Evolutionary conservation across 1,140 invertebrate species (phyloP).

Genomic region (Leptinotarsa undecemlineata): DNA sequence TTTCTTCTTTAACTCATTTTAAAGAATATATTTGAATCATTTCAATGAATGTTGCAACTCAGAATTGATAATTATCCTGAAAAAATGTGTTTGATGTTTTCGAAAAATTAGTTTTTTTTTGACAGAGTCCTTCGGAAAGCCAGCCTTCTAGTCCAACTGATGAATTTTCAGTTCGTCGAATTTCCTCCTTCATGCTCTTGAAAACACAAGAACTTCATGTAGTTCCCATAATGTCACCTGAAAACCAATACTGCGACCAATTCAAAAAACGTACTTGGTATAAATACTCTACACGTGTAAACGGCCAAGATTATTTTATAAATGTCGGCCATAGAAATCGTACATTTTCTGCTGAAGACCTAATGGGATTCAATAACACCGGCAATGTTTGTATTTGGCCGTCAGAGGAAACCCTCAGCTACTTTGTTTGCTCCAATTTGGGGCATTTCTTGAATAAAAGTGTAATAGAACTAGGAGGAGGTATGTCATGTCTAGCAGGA

Average conservation of each 20-base stretch:
- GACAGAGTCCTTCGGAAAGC: slow-evolving; percentile 48
- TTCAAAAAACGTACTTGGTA: slow-evolving; percentile 58
- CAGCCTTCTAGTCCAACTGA: slow-evolving; percentile 56
- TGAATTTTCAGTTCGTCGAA: slow-evolving; percentile 61
- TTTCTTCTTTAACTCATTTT: too few relatives aligned
- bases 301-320: slow-evolving; percentile 56
- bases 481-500: slow-evolving; percentile 84
- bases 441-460: slow-evolving; percentile 67
- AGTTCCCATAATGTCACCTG: slow-evolving; percentile 27
- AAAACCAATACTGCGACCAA: slow-evolving; percentile 33
- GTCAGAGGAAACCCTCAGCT: slow-evolving; percentile 82
- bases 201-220: slow-evolving; percentile 49
- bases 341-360: slow-evolving; percentile 68
- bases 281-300: slow-evolving; percentile 60
- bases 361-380: slow-evolving; percentile 88
- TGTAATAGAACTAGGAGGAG: slow-evolving; percentile 80
- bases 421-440: slow-evolving; percentile 72
- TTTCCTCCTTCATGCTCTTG: slow-evolving; percentile 63
- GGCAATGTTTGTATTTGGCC: slow-evolving; percentile 92
- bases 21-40: too few relatives aligned
- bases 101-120: slow-evolving; percentile 9
- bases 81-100: too few relatives aligned
- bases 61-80: too few relatives aligned
- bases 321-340: slow-evolving; percentile 64
- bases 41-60: too few relatives aligned